Evolutionary conservation across 1,140 invertebrate species (phyloP).

Genomic region (Anadara kagoshimensis): DNA sequence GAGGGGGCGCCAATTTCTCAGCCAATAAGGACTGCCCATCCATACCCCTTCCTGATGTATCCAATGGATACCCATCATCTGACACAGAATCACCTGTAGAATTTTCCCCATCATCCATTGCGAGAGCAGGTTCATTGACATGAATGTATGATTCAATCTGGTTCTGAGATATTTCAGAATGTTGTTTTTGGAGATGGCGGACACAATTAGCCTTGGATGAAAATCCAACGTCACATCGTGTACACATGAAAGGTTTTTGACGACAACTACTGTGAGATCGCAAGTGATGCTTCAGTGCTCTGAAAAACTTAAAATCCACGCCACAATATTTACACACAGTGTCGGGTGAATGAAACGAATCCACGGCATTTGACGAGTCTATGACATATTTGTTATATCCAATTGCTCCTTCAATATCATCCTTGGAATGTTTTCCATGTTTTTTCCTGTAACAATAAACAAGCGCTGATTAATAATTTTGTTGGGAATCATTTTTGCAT

Average conservation of each 20-base stretch:
- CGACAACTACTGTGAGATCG: conserved; percentile 70
- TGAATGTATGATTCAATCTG: conserved; percentile 60
- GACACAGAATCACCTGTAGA: conserved; percentile 25
- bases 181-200: conserved; percentile 73
- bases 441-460: conserved; percentile 78
- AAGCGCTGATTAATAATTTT: too few species aligned
- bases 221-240: conserved; percentile 71
- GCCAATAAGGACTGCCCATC: conserved; percentile 11
- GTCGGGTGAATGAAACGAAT: conserved; percentile 63
- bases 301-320: conserved; percentile 74
- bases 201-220: conserved; percentile 74
- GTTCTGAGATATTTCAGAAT: conserved; percentile 66
- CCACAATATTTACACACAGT: conserved; percentile 75
- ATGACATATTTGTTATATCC: conserved; percentile 85
- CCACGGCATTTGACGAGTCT: conserved; percentile 80
- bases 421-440: conserved; percentile 87
- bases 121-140: conserved; percentile 47
- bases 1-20: conserved; percentile 34
- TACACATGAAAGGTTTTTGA: conserved; percentile 73
- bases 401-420: conserved; percentile 89
- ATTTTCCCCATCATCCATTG: conserved; percentile 43
- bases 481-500: too few species aligned
- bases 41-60: conserved; percentile 7
- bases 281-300: conserved; percentile 73
- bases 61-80: conserved; percentile 29